A percentile compares a stretch with the other conserved stretches of the same genome.
Evolutionary conservation across 2,113 vertebrate genomes (phyloP).

Genomic region (Mesitornis unicolor): DNA sequence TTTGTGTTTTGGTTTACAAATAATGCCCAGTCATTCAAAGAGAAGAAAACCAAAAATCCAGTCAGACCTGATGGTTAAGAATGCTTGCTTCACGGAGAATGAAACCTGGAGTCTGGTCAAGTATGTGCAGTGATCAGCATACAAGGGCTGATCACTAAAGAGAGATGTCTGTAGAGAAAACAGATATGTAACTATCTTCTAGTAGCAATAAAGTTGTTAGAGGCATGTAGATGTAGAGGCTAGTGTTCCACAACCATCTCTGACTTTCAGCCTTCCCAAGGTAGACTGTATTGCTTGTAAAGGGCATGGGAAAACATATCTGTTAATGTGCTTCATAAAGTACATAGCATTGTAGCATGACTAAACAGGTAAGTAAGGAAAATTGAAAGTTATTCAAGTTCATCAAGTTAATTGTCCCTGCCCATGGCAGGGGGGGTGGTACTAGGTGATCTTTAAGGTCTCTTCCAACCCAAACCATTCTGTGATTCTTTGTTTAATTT

Average conservation of each 20-base stretch:
- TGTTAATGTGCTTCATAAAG: not conserved
- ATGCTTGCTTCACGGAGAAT: not conserved
- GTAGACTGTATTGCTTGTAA: not conserved
- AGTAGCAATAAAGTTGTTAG: not conserved
- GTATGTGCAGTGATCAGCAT: not conserved
- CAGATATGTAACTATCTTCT: not conserved
- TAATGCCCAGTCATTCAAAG: not conserved
- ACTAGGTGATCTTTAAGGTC: no score
- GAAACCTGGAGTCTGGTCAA: not conserved
- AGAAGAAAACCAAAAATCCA: not conserved
- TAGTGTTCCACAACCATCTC: not conserved
- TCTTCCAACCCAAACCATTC: no score
- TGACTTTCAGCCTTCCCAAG: not conserved
- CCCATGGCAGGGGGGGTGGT: no score
- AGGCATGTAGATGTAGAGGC: not conserved
- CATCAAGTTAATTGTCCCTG: no score
- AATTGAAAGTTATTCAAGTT: not conserved
- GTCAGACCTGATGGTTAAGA: not conserved
- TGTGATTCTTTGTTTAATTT: no score
- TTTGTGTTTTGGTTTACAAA: not conserved
- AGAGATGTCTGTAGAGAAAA: not conserved
- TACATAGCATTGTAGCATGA: not conserved
- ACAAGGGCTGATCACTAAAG: not conserved
- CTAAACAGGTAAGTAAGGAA: not conserved
- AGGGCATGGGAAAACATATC: not conserved